Base-by-base conservation (phyloP, 2,113 vertebrate genomes). In the Nestor notabilis region DNA sequence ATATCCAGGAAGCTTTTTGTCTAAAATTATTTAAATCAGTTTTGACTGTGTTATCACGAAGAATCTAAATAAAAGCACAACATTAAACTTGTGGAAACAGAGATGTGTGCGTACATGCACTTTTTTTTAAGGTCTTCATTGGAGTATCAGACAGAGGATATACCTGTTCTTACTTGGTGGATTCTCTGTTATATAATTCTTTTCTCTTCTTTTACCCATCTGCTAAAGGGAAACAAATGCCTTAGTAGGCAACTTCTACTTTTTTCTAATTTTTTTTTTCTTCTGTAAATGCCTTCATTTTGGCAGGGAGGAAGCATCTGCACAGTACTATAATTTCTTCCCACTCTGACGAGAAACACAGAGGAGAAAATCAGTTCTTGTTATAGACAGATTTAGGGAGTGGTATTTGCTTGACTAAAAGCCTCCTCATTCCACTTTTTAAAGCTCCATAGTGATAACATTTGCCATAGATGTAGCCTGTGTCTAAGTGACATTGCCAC, bases 211-310 rank as follows among this genome's bases (percentile, higher is more conserved):
- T 90, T 71, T 52, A 65, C 35, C 25, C 29, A 84, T 75, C 35
- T 82, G 53, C 69, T 91, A 79, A 61, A 77, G 87, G n/a, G 77
- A 97, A 96, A 89, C 44, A 94, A 97, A 95, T 13, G 21, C 46
- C 84, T 95, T 93, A 85, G 55, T 87, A 95, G 90, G 65, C 86
- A 97, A 64, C 28, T 95, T 96, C 91, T 93, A 86, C 90, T 97
- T 97, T 96, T 66, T 69, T n/a, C n/a, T n/a, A n/a, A n/a, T n/a
- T n/a, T 49, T 31, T n/a, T 58, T 21, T 58, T n/a, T 58, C 9
- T 3, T 44, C 74, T 28, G 31, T 50, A 87, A 92, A 91, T 64
- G 75, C 87, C 44, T 97, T 88, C 68, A 66, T 87, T 94, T 97
- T 96, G 63, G 43, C 55, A 90, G 75, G 82, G 78, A 93, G 55